Conservation (phyloP, 2,797 vertebrate species). For the Synanceia verrucosa region DNA sequence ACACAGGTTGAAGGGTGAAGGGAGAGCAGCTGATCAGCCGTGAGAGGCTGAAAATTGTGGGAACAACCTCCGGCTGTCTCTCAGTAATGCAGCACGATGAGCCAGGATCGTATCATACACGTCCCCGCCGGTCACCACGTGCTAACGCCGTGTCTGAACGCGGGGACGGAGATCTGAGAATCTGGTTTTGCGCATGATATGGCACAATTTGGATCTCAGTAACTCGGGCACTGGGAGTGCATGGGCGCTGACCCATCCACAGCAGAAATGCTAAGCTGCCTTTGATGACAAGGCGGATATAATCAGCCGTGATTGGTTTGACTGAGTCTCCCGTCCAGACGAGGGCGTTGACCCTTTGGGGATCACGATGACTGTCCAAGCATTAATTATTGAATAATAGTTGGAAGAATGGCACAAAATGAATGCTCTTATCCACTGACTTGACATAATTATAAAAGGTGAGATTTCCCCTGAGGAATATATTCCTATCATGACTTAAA, state of each 20-base stretch:
- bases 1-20: constrained; percentile 53
- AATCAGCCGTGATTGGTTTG: constrained; percentile 76
- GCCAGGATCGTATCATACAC: constrained; percentile 22
- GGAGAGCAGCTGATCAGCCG: constrained; percentile 43
- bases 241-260: constrained; percentile 61
- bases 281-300: constrained; percentile 44
- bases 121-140: constrained; percentile 18
- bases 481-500: constrained; percentile 49
- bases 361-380: constrained; percentile 65
- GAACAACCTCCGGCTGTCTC: constrained; percentile 45
- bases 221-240: constrained; percentile 11
- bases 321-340: constrained; percentile 66
- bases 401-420: constrained; percentile 75
- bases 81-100: constrained; percentile 41
- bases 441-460: constrained; percentile 72
- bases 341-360: constrained; percentile 64
- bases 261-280: constrained; percentile 46
- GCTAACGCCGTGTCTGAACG: constrained; percentile 8
- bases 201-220: constrained; percentile 40
- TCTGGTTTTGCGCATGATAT: constrained; percentile 37
- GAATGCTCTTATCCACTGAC: constrained; percentile 73
- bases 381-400: constrained; percentile 82
- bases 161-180: constrained; percentile 13
- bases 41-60: constrained; percentile 37
- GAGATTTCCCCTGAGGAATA: constrained; percentile 62